Base-by-base conservation (phyloP, 2,113 vertebrate genomes). In the Oryctolagus cuniculus region DNA sequence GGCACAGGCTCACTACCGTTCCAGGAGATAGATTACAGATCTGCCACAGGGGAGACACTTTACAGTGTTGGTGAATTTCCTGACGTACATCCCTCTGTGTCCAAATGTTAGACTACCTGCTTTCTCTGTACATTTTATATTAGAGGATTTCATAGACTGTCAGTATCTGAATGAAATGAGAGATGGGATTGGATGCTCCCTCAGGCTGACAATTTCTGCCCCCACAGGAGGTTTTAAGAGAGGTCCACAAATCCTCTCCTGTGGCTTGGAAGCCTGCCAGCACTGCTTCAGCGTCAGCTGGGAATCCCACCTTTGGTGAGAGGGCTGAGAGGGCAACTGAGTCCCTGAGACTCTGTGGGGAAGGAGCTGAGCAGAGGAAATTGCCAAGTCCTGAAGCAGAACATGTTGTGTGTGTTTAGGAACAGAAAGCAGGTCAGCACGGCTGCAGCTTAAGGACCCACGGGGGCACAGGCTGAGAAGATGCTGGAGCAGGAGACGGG, bases 91-190 rank as follows among this genome's bases (percentile, higher is more conserved):
- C 8, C 3, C 6, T 53, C 34, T 79, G 70, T 63, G n/a, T 49
- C 44, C 10, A 51, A 13, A 12, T 75, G 22, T 81, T n/a, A 66
- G 66, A 51, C 34, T 36, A 77, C 55, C 91, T n/a, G n/a, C 49
- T 93, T 91, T 16, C 21, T 85, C 85, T 80, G 38, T 19, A 70
- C 21, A 36, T 44, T 77, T 91, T 91, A 66, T 66, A 66, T 86
- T 34, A 51, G 89, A 92, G 27, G 79, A 74, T 78, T 87, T 2
- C 25, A 51, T 86, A 58, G 78, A 1, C 11, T 49, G 31, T 38
- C 19, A 69, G 34, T 31, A 51, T 91, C 11, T 36, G n/a, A 77
- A 19, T 64, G 31, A 93, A 83, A 64, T 61, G 25, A 82, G 12
- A 78, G 51, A 78, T 82, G 31, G 15, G 19, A 73, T 24, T 29